A percentile compares a stretch with the other conserved stretches of the same genome.
Evolutionary conservation across 2,113 vertebrate species (phyloP).

Genomic region (Jacana jacana): DNA sequence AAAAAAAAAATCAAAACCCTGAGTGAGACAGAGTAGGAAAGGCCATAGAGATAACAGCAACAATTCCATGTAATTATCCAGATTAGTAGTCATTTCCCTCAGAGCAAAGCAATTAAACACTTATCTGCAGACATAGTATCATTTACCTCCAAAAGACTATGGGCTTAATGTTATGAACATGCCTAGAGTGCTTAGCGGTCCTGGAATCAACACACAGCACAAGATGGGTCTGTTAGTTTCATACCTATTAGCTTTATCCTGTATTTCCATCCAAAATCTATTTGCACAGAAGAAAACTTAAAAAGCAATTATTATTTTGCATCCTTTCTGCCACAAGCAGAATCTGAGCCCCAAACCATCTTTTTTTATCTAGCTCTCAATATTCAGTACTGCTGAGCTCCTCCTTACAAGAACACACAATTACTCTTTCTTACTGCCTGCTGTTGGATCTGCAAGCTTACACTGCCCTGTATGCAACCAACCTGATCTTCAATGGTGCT

Average conservation of each 20-base stretch:
- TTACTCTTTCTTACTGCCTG: background rate
- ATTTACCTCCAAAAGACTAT: background rate
- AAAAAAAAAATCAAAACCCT: no score
- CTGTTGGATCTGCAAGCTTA: background rate
- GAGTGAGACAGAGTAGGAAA: background rate
- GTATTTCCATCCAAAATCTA: background rate
- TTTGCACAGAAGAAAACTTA: background rate
- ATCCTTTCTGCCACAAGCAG: background rate
- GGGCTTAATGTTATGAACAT: background rate
- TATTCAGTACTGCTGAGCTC: background rate
- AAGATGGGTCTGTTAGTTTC: background rate
- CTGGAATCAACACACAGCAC: background rate
- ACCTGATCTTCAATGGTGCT: background rate
- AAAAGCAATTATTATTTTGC: background rate
- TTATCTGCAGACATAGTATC: background rate
- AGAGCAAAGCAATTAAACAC: background rate
- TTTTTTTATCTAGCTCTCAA: background rate
- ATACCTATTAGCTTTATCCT: background rate
- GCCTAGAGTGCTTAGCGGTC: background rate
- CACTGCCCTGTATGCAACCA: background rate
- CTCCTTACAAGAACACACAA: background rate
- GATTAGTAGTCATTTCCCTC: background rate
- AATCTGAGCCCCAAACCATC: background rate
- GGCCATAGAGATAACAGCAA: background rate
- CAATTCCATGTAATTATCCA: background rate